These are phyloP conservation scores for Sphaerophoria taeniata DNA, from an alignment of 2,888 invertebrate genomes.

Conservation along the genomic window DNA sequence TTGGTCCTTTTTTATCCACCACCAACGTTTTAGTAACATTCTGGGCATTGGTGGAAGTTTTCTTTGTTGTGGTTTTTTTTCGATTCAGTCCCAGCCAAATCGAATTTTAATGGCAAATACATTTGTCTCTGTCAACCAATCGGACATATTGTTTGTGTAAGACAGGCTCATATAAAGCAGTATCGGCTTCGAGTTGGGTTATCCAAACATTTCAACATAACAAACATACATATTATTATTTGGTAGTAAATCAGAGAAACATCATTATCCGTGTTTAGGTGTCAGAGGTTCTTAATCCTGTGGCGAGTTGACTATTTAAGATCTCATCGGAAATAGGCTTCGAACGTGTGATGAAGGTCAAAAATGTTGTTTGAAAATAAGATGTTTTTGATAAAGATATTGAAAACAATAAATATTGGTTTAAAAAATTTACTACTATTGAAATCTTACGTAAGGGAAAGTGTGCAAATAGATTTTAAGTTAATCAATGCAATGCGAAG, in stretches of 20 bases:
- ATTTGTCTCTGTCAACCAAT: conserved; percentile 72
- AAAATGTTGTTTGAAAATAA: background rate
- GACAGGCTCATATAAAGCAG: conserved; percentile 25
- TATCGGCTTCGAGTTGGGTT: too few species aligned
- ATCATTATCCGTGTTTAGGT: conserved; percentile 72
- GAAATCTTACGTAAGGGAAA: too few species aligned
- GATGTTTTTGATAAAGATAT: too few species aligned
- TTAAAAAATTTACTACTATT: too few species aligned
- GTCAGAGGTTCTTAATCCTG: conserved; percentile 59
- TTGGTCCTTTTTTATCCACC: conserved; percentile 37
- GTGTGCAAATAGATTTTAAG: too few species aligned
- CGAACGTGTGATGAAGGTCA: conserved; percentile 11
- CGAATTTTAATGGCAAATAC: conserved; percentile 75
- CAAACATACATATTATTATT: background rate
- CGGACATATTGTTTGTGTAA: conserved; percentile 70
- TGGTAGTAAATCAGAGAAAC: conserved; percentile 67
- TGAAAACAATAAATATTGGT: too few species aligned
- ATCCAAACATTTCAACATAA: too few species aligned
- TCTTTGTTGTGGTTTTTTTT: conserved; percentile 38
- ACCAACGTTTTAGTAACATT: background rate
- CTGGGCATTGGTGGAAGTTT: conserved; percentile 27
- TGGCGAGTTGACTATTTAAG: conserved; percentile 33
- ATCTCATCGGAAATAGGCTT: conserved; percentile 23
- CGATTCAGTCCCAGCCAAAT: conserved; percentile 60
- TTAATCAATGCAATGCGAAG: too few species aligned